Evolutionary conservation across 1,140 invertebrate species (phyloP), one percentile per base, ranked within the genome.

Genomic region (Drosophila gunungcola): DNA sequence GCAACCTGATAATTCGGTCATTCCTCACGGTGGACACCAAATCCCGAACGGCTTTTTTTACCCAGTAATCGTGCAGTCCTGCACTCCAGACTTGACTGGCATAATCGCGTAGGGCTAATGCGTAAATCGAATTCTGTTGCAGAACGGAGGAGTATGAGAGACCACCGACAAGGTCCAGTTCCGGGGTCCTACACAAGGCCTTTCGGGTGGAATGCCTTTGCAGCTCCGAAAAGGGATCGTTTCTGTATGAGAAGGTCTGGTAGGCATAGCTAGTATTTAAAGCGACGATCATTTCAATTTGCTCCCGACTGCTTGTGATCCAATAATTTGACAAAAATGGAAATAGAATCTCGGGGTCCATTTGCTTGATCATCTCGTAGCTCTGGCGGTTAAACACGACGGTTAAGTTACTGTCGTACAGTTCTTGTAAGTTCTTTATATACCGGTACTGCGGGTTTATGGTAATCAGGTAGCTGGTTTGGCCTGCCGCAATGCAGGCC

Each of bases 261-360:
- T 78, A 78, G 13, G 69, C 80, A 48, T 58, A 74, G 49, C 74
- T 81, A 0, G 58, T 45, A 11, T 82, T 82, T 0, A 82, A 42
- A 2, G 48, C 13, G 0, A 53, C 32, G 0, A 78, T 0, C 13
- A 74, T 6, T 0, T 82, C 53, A 1, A 32, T 38, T 10, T 69
- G 43, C 2, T 73, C 12, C 0, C n/a, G 29, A 0, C 45, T 7
- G 0, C 3, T 2, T 16, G 67, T 41, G 4, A 63, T 32, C 1
- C 29, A 11, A 0, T n/a, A 41, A 38, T 74, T 81, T 0, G 64
- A 60, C 1, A 78, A 1, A 1, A 49, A 25, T 3, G 16, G 34
- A 1, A 10, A 7, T 3, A 78, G 10, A 34, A 65, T 68, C 1
- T 41, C 3, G 2, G 45, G 12, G 1, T 57, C 29, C 12, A 62